Conservation (phyloP, 2,888 invertebrate genomes). For the Tetramorium bicarinatum region DNA sequence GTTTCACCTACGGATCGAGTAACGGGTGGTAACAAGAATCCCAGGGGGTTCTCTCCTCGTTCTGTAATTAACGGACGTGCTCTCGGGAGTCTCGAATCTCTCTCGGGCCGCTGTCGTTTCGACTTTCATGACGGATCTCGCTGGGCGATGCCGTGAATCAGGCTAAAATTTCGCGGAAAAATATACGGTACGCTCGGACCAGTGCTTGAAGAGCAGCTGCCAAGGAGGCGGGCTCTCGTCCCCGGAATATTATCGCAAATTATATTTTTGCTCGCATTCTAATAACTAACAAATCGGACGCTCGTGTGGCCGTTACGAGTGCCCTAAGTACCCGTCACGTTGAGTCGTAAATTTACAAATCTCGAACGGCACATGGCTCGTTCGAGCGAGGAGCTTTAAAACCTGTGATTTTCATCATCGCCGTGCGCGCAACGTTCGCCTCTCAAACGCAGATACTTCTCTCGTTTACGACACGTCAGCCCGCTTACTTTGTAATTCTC, state of each 20-base stretch:
- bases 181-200: conserved; percentile 23
- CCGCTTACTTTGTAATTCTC: conserved; percentile 48
- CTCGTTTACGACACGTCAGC: conserved; percentile 51
- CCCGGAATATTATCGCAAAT: conserved; percentile 40
- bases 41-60: conserved; percentile 33
- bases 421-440: conserved; percentile 19
- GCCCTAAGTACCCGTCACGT: conserved; percentile 36
- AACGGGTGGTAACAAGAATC: conserved; percentile 53
- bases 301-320: conserved; percentile 40
- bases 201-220: conserved; percentile 3
- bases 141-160: conserved; percentile 39
- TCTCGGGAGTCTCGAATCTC: conserved; percentile 42
- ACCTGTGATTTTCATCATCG: conserved; percentile 53
- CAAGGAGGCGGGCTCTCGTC: conserved; percentile 11
- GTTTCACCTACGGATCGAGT: conserved; percentile 53
- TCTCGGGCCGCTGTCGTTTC: conserved; percentile 42
- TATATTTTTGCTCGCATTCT: conserved; percentile 44
- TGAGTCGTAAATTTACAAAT: conserved; percentile 52
- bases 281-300: conserved; percentile 48
- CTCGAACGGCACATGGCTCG: conserved; percentile 19
- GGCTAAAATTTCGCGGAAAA: conserved; percentile 49
- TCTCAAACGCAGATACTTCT: conserved; percentile 49
- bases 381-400: conserved; percentile 49
- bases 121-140: conserved; percentile 54
- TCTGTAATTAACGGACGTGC: conserved; percentile 53